Evolutionary conservation across 2,113 vertebrate genomes (phyloP).

Genomic region (Ameiurus melas): DNA sequence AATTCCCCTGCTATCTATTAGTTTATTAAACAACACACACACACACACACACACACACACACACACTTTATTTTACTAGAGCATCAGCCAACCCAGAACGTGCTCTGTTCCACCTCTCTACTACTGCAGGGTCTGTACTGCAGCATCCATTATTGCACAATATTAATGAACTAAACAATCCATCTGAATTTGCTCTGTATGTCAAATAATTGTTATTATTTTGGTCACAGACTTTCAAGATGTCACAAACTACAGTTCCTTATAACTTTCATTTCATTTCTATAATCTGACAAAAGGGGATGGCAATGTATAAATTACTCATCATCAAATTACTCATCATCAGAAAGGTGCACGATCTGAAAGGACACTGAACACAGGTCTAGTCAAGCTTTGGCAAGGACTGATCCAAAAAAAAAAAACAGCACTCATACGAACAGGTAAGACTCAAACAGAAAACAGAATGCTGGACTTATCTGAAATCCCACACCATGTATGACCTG

Average conservation of each 20-base stretch:
- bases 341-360: background rate
- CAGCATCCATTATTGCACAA: background rate
- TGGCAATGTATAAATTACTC: background rate
- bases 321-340: background rate
- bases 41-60: constrained; percentile 21
- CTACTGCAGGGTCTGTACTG: constrained; percentile 45
- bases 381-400: background rate
- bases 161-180: background rate
- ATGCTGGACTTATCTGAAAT: background rate
- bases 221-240: background rate
- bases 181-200: background rate
- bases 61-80: constrained; percentile 44
- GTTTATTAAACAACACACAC: constrained; percentile 37
- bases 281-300: background rate
- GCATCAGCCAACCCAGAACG: constrained; percentile 57
- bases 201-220: background rate
- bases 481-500: background rate
- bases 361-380: background rate
- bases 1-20: too few species aligned
- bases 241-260: background rate
- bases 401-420: background rate
- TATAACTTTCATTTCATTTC: background rate
- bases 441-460: background rate
- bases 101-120: constrained; percentile 59
- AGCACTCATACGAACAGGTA: constrained; percentile 25